Conservation (phyloP, 1,140 invertebrate species). For the Drosophila setifemur region DNA sequence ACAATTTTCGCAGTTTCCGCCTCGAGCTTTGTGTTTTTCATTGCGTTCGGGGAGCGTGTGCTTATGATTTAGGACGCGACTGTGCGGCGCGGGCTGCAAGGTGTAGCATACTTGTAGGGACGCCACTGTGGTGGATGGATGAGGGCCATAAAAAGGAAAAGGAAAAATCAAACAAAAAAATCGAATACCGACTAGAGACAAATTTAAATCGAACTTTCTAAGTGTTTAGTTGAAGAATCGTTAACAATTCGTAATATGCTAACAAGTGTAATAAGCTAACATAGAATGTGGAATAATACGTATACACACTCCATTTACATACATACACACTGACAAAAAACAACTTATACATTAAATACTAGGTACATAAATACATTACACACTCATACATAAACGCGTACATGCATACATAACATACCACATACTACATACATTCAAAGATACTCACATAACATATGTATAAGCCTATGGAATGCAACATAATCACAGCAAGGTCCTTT, state of each 20-base stretch:
- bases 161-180: not conserved
- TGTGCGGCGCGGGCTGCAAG: constrained; percentile 38
- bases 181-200: constrained; percentile 49
- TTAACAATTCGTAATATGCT: constrained; percentile 51
- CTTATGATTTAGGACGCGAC: constrained; percentile 58
- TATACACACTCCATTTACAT: constrained; percentile 32
- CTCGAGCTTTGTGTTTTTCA: constrained; percentile 38
- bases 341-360: constrained; percentile 38
- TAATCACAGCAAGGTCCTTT: constrained; percentile 67
- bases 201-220: constrained; percentile 75
- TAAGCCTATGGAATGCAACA: constrained; percentile 75
- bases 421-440: no score
- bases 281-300: constrained; percentile 26
- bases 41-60: constrained; percentile 51
- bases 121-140: not conserved
- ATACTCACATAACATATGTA: constrained; percentile 52
- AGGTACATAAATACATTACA: constrained; percentile 16
- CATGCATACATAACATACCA: constrained; percentile 27
- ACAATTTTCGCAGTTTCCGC: constrained; percentile 56
- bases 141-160: not conserved
- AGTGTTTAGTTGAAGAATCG: constrained; percentile 69
- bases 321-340: constrained; percentile 17
- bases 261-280: constrained; percentile 57
- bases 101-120: constrained; percentile 56
- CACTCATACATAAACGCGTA: constrained; percentile 39